These are phyloP conservation scores for Zingel zingel DNA, from an alignment of 2,113 vertebrate species.

Conservation along the genomic window DNA sequence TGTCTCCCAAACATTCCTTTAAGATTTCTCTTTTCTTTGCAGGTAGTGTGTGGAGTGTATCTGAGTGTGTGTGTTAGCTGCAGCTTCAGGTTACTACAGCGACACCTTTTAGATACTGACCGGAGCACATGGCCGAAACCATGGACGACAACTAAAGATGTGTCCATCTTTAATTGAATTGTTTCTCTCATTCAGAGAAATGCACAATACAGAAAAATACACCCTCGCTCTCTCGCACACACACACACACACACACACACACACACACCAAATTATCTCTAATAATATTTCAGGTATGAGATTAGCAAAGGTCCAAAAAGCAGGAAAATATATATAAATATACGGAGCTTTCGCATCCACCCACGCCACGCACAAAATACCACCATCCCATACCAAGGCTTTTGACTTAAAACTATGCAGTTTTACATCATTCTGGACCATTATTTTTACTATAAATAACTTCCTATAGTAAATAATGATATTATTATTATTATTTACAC, in stretches of 20 bases:
- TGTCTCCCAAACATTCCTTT: conserved; percentile 12
- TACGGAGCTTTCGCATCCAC: no score
- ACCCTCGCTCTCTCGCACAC: not conserved
- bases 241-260: not conserved
- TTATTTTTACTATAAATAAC: no score
- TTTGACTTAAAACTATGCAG: no score
- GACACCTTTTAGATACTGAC: conserved; percentile 74
- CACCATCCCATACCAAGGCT: no score
- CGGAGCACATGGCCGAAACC: conserved; percentile 24
- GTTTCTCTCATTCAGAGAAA: conserved; percentile 3
- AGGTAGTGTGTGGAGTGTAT: conserved; percentile 80
- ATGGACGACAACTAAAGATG: conserved; percentile 3
- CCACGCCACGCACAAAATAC: no score
- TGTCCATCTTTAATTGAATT: conserved; percentile 23
- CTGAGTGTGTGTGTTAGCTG: conserved; percentile 57
- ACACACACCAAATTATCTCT: not conserved
- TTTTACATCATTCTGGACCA: no score
- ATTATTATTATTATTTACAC: no score
- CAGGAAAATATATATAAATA: no score
- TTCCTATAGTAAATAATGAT: no score
- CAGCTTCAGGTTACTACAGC: conserved; percentile 82
- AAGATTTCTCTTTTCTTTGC: conserved; percentile 73
- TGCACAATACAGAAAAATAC: not conserved
- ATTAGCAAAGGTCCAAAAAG: no score
- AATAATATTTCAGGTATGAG: no score